Evolutionary conservation across 2,888 invertebrate species (phyloP).

Genomic region (Apamea anceps): DNA sequence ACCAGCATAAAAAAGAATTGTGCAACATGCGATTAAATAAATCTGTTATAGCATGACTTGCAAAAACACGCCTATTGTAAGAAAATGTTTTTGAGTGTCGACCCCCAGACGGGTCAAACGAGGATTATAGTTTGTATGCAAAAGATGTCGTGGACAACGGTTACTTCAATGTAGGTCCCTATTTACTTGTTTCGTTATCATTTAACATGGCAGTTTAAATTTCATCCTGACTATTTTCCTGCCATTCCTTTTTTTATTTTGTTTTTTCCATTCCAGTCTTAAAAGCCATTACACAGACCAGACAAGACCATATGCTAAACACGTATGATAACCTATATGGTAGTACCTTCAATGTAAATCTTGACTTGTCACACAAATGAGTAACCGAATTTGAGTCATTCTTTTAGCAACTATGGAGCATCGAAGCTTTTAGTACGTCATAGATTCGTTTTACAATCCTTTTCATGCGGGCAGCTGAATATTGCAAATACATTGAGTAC

Average conservation of each 20-base stretch:
- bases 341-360: not conserved
- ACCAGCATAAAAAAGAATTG: too few species aligned
- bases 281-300: not conserved
- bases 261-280: too few species aligned
- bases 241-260: not conserved
- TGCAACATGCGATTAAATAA: not conserved
- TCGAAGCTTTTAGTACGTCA: not conserved
- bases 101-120: not conserved
- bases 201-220: not conserved
- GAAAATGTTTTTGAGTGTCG: not conserved
- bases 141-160: not conserved
- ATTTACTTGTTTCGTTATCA: not conserved
- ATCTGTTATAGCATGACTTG: not conserved
- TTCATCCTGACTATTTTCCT: not conserved
- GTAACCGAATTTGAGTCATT: not conserved
- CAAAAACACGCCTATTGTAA: not conserved
- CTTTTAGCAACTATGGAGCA: not conserved
- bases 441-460: slow-evolving; percentile 1
- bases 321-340: too few species aligned
- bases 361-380: not conserved
- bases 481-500: slow-evolving; percentile 15
- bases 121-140: not conserved
- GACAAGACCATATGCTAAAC: too few species aligned
- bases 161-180: not conserved
- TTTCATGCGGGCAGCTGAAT: slow-evolving; percentile 1